Conservation (phyloP, 2,888 invertebrate genomes). For the Leptopilina syphax region DNA sequence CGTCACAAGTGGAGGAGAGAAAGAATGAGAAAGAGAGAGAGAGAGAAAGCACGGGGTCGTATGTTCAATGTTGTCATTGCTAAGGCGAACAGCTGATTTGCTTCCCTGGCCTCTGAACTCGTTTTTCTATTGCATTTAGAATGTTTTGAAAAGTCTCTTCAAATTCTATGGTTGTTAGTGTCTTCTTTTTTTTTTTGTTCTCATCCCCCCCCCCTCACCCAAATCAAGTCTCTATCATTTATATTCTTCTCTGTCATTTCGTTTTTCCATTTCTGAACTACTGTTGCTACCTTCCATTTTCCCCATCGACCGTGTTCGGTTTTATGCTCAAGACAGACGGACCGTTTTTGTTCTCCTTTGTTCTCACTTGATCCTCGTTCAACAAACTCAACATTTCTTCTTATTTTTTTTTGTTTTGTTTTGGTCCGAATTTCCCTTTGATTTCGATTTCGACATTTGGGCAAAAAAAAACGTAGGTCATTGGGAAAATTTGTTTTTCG, state of each 20-base stretch:
- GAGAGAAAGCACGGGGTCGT: conserved; percentile 49
- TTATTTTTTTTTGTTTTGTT: not conserved
- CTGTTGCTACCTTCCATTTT: conserved; percentile 57
- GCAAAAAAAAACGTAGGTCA: too few species aligned
- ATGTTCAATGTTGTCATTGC: conserved; percentile 74
- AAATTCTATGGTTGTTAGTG: not conserved
- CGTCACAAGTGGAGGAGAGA: conserved; percentile 17
- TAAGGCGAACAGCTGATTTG: conserved; percentile 74
- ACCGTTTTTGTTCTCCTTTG: conserved; percentile 54
- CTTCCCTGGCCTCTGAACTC: conserved; percentile 54
- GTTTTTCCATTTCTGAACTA: not conserved
- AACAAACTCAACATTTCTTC: conserved; percentile 46
- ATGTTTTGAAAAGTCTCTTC: conserved; percentile 16
- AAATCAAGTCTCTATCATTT: too few species aligned
- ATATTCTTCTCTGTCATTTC: not conserved
- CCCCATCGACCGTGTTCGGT: conserved; percentile 60
- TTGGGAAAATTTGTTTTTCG: too few species aligned
- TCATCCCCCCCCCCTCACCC: too few species aligned
- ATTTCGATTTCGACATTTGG: too few species aligned
- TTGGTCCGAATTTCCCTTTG: too few species aligned
- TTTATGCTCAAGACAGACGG: conserved; percentile 62
- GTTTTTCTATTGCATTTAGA: conserved; percentile 42
- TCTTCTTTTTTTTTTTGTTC: not conserved
- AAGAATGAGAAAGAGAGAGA: too few species aligned
- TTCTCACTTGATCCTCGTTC: conserved; percentile 50